Conservation (phyloP, 2,888 invertebrate genomes). For the Spicauda simplicius region DNA sequence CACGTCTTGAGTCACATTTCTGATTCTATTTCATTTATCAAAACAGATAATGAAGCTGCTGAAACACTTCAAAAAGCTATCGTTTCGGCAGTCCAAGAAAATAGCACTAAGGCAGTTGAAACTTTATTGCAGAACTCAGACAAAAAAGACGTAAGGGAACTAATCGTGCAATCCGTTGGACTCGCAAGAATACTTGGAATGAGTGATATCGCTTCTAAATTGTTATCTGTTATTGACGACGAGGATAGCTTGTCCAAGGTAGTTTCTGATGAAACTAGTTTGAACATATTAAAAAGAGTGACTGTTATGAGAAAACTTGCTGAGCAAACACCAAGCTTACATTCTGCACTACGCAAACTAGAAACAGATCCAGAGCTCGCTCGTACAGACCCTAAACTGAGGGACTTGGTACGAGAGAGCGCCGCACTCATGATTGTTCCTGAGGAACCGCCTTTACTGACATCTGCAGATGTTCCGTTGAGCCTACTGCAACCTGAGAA, state of each 20-base stretch:
- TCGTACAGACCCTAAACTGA: conserved; percentile 87
- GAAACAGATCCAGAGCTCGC: conserved; percentile 88
- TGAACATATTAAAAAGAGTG: conserved; percentile 88
- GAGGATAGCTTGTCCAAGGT: conserved; percentile 83
- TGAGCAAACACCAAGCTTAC: conserved; percentile 86
- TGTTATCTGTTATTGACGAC: conserved; percentile 81
- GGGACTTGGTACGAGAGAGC: conserved; percentile 89
- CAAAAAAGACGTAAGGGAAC: conserved; percentile 70
- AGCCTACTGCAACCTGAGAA: conserved; percentile 88
- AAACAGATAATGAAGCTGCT: conserved; percentile 87
- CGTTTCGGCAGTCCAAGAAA: conserved; percentile 86
- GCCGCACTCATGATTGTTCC: conserved; percentile 88
- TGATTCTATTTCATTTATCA: conserved; percentile 84
- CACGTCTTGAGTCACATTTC: conserved; percentile 86
- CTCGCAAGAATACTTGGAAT: conserved; percentile 89
- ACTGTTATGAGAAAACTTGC: conserved; percentile 90
- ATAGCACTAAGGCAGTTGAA: conserved; percentile 85
- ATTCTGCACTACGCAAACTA: conserved; percentile 86
- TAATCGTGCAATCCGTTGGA: conserved; percentile 87
- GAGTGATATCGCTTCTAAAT: conserved; percentile 85
- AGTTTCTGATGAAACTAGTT: conserved; percentile 83
- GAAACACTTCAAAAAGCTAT: conserved; percentile 88
- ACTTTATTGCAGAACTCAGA: conserved; percentile 80
- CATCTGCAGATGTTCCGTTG: conserved; percentile 89
- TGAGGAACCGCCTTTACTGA: conserved; percentile 85